Conservation (phyloP, 2,797 vertebrate species). For the Labroides dimidiatus region DNA sequence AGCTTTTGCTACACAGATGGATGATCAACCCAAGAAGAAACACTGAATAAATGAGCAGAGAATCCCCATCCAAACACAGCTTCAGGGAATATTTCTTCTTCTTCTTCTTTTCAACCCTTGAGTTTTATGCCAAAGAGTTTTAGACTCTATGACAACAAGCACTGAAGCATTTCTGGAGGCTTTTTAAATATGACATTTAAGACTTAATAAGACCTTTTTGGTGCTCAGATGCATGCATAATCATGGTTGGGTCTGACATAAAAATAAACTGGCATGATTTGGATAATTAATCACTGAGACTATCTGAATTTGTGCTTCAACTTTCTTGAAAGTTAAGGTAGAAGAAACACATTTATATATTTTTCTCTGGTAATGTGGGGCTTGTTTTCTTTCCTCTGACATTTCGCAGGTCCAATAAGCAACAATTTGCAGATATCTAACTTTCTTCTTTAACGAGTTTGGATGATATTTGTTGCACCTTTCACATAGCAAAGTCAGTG, state of each 20-base stretch:
- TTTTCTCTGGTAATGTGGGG: no score
- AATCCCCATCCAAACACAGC: neutral
- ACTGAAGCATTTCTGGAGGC: neutral
- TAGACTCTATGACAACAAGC: neutral
- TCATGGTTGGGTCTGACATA: neutral
- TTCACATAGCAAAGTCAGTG: no score
- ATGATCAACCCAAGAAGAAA: neutral
- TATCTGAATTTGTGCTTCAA: no score
- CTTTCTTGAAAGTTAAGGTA: neutral
- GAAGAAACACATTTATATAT: no score
- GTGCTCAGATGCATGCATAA: neutral
- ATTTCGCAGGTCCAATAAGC: neutral
- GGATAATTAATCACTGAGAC: neutral
- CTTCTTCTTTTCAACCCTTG: neutral
- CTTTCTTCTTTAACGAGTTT: no score
- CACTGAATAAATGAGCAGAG: neutral
- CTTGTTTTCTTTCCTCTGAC: neutral
- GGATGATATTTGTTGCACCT: no score
- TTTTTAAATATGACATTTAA: neutral
- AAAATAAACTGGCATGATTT: neutral
- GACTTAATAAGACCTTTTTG: neutral
- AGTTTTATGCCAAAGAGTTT: constrained; percentile 3
- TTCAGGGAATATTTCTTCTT: neutral
- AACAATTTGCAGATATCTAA: no score
- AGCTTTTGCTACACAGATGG: neutral